phyloP scores from a whole-genome alignment of 2,113 vertebrate species.

The Acrocephalus arundinaceus region DNA sequence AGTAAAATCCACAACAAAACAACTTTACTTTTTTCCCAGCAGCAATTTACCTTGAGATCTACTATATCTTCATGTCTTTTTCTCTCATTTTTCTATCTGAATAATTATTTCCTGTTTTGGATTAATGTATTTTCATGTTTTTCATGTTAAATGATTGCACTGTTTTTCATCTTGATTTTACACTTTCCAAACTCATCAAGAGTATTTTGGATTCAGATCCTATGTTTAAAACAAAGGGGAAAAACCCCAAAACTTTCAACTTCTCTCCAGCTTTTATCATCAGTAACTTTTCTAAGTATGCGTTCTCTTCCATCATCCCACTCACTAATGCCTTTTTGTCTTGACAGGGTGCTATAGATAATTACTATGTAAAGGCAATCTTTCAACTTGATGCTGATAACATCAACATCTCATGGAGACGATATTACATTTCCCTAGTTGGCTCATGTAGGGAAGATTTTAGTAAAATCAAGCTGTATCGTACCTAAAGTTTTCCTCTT shows the following conservation, averaged over 20 bases:
- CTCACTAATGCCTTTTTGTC: slow-evolving; percentile 10
- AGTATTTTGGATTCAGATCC: background rate
- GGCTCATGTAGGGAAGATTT: background rate
- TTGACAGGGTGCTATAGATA: background rate
- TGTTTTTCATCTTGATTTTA: background rate
- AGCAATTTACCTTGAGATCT: background rate
- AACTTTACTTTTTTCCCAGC: background rate
- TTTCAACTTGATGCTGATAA: slow-evolving; percentile 3
- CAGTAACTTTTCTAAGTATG: background rate
- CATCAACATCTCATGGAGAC: background rate
- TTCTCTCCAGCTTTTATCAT: background rate
- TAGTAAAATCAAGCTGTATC: background rate
- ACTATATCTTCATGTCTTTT: background rate
- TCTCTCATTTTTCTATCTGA: background rate
- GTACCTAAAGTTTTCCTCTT: background rate
- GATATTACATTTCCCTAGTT: background rate
- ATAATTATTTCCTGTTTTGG: background rate
- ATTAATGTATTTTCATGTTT: background rate
- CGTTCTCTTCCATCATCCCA: background rate
- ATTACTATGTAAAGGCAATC: background rate
- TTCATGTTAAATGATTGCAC: background rate
- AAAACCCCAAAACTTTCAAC: background rate
- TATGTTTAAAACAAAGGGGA: background rate
- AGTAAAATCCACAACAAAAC: background rate
- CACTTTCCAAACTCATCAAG: background rate